These are phyloP conservation scores for Nomia melanderi DNA, from an alignment of 1,140 invertebrate species.

Conservation along the genomic window DNA sequence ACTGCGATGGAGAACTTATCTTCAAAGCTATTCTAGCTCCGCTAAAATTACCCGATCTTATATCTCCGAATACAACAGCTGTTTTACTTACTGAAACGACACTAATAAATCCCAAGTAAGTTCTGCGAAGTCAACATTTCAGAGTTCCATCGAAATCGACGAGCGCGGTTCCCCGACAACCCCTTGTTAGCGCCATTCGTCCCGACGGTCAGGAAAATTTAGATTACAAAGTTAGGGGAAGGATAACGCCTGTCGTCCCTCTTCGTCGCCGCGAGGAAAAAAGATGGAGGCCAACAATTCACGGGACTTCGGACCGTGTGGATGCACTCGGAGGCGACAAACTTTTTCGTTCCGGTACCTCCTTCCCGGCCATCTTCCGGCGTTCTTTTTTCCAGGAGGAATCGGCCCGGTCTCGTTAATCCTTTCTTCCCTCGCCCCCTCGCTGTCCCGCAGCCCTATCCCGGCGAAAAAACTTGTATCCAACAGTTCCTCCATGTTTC, in stretches of 20 bases:
- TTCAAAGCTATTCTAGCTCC: too few relatives aligned
- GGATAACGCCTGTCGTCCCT: constrained; percentile 20
- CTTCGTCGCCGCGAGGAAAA: background rate
- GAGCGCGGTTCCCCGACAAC: too few relatives aligned
- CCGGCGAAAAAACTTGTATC: constrained; percentile 51
- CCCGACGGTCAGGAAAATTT: constrained; percentile 55
- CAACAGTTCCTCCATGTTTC: background rate
- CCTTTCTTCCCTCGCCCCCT: constrained; percentile 36
- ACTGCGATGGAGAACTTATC: too few relatives aligned
- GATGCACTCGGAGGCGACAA: constrained; percentile 48
- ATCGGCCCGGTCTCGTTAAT: constrained; percentile 52
- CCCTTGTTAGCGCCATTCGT: too few relatives aligned
- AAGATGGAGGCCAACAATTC: constrained; percentile 36
- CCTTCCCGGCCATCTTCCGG: constrained; percentile 8
- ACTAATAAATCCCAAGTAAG: too few relatives aligned
- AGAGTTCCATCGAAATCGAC: too few relatives aligned
- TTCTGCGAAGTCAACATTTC: too few relatives aligned
- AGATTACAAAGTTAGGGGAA: constrained; percentile 57
- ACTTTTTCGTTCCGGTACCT: constrained; percentile 47
- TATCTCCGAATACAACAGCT: too few relatives aligned
- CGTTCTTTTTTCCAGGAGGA: constrained; percentile 14
- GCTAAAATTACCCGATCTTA: too few relatives aligned
- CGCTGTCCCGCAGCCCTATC: background rate
- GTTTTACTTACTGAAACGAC: too few relatives aligned
- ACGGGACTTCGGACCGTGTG: constrained; percentile 49